These are phyloP conservation scores for Excalfactoria chinensis DNA, from an alignment of 2,113 vertebrate species.

Conservation along the genomic window DNA sequence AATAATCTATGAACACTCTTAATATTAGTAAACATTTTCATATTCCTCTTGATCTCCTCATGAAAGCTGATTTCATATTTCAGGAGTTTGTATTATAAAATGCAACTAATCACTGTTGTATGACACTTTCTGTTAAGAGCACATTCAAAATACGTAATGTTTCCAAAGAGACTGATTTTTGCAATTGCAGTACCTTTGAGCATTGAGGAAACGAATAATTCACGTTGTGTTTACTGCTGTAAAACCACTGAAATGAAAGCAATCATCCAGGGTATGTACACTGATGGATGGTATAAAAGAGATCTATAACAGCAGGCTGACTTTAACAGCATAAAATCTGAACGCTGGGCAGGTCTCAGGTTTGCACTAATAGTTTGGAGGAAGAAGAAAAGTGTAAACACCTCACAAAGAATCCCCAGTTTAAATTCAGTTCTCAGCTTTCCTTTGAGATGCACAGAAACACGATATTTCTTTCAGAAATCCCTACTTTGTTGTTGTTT, in stretches of 20 bases:
- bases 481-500: slow-evolving; percentile 66
- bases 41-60: background rate
- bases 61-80: background rate
- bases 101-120: background rate
- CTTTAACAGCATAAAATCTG: background rate
- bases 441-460: slow-evolving; percentile 43
- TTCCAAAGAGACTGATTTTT: background rate
- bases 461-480: slow-evolving; percentile 32
- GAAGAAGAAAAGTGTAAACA: background rate
- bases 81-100: slow-evolving; percentile 1
- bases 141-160: background rate
- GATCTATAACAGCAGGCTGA: background rate
- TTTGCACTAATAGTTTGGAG: background rate
- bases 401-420: slow-evolving; percentile 1
- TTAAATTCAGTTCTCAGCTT: slow-evolving; percentile 47
- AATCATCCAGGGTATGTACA: background rate
- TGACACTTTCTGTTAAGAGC: background rate
- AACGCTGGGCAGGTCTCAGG: background rate
- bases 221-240: background rate
- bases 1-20: background rate
- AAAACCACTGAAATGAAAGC: background rate
- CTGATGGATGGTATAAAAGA: background rate
- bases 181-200: background rate
- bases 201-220: background rate
- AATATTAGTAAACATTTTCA: background rate